Evolutionary conservation across 2,113 vertebrate genomes (phyloP).

Genomic region (Burhinus bistriatus): DNA sequence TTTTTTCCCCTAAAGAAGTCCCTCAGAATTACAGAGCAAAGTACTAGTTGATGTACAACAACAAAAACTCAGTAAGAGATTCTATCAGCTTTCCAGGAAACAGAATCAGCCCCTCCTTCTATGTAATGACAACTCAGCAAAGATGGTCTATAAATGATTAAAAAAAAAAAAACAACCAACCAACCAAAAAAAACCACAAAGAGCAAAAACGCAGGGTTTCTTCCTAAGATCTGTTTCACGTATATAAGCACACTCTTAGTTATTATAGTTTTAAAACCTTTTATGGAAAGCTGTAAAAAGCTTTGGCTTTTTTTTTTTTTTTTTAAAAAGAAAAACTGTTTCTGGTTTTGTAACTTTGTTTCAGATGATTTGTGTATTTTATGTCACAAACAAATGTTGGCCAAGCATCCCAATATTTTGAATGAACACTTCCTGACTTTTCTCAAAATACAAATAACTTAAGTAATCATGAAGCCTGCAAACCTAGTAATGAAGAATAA

Average conservation of each 20-base stretch:
- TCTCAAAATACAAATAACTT: background rate
- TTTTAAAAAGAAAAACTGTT: background rate
- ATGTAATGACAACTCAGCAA: background rate
- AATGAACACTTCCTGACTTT: background rate
- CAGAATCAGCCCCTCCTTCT: background rate
- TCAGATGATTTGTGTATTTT: background rate
- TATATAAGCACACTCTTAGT: background rate
- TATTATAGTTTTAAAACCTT: background rate
- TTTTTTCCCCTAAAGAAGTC: background rate
- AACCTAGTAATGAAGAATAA: background rate
- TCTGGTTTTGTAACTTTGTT: background rate
- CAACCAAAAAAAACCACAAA: no score
- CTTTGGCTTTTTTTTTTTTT: background rate
- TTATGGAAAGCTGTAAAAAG: background rate
- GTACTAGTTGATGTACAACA: background rate
- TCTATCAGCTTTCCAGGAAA: background rate
- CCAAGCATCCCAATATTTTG: background rate
- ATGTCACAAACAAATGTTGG: background rate
- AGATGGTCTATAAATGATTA: background rate
- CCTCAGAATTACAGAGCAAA: background rate
- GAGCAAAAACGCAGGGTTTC: fast-evolving
- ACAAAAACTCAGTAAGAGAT: background rate
- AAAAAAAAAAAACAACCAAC: no score
- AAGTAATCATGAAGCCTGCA: background rate
- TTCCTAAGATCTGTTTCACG: background rate